Percentiles rank a stretch among this genome's conserved stretches.
Conservation (phyloP, 2,797 vertebrate genomes). For the Parotocinclus haroldoi region DNA sequence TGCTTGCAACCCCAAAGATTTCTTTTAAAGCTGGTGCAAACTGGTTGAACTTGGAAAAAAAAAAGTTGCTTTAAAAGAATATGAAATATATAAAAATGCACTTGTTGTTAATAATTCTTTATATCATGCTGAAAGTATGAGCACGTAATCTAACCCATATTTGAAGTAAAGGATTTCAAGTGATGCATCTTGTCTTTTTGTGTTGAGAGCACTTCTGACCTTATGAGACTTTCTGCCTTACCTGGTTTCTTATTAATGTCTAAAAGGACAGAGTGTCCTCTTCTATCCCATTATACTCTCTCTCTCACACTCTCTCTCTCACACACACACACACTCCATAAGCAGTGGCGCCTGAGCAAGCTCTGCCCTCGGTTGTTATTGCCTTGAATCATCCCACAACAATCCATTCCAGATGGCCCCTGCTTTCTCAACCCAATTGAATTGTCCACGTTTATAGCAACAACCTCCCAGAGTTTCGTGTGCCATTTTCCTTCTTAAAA, state of each 20-base stretch:
- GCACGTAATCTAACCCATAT: too few species aligned
- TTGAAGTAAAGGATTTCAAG: too few species aligned
- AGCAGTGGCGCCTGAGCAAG: constrained; percentile 15
- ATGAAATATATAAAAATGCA: too few species aligned
- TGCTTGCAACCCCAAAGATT: too few species aligned
- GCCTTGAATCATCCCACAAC: constrained; percentile 59
- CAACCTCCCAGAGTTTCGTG: constrained; percentile 37
- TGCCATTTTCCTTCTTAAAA: constrained; percentile 26
- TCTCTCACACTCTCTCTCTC: neutral
- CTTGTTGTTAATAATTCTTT: too few species aligned
- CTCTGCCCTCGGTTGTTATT: constrained; percentile 57
- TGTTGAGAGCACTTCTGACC: too few species aligned
- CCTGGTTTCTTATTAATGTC: constrained; percentile 7
- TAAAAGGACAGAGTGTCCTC: neutral
- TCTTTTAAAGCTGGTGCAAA: too few species aligned
- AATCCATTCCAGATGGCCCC: constrained; percentile 69
- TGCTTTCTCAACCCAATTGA: constrained; percentile 57
- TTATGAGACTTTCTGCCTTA: neutral
- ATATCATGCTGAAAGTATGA: too few species aligned
- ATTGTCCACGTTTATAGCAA: constrained; percentile 57
- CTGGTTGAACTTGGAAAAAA: too few species aligned
- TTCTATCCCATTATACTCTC: neutral
- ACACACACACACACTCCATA: constrained; percentile 22
- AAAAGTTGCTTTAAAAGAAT: too few species aligned
- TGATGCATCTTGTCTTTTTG: too few species aligned